Evolutionary conservation across 2,888 invertebrate genomes (phyloP).

Genomic region (Tenodera sinensis): DNA sequence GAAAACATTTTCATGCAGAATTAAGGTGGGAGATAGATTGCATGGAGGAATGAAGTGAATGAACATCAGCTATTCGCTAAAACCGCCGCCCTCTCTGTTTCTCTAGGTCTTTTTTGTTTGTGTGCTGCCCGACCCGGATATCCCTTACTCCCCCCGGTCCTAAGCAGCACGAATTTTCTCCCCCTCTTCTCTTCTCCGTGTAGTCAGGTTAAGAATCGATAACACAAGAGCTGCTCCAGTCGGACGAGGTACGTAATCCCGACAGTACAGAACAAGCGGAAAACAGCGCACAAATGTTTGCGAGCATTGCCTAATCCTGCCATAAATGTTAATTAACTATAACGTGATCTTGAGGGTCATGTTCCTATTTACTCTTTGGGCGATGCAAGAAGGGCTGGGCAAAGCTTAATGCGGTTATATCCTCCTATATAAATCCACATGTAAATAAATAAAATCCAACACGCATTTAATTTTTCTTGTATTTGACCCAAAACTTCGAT

Average conservation of each 20-base stretch:
- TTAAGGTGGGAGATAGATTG: background rate
- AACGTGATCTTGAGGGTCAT: too few species aligned
- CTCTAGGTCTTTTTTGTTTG: background rate
- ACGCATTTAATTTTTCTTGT: too few species aligned
- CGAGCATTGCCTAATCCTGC: too few species aligned
- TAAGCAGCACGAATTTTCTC: background rate
- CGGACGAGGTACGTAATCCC: background rate
- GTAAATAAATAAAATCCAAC: too few species aligned
- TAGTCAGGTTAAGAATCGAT: conserved; percentile 12
- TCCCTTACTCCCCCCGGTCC: background rate
- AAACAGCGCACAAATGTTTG: background rate
- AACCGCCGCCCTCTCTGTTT: background rate
- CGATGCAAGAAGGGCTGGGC: too few species aligned
- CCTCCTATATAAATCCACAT: too few species aligned
- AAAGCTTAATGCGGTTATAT: too few species aligned
- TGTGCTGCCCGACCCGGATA: background rate
- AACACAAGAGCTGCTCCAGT: conserved; percentile 17
- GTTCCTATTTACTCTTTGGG: too few species aligned
- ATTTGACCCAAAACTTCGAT: too few species aligned
- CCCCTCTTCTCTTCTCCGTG: background rate
- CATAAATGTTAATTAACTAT: too few species aligned
- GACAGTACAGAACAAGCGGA: background rate
- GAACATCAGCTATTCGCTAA: background rate
- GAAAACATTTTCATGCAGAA: background rate
- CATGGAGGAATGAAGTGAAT: background rate